Conservation (phyloP, 2,888 invertebrate genomes). For the Globia sparganii region DNA sequence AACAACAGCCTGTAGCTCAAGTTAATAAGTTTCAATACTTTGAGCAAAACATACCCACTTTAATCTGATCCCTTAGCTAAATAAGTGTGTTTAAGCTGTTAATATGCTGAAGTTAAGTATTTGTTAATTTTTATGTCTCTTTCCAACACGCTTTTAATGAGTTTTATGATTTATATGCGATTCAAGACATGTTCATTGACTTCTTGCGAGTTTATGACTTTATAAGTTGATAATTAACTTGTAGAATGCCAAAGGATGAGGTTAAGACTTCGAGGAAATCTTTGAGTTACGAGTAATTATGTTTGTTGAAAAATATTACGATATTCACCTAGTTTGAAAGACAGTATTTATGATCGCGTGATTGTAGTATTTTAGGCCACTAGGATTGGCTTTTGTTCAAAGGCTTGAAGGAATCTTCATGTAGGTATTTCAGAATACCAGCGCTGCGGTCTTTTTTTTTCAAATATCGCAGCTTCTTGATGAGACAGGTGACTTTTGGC, state of each 20-base stretch:
- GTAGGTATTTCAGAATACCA: no score
- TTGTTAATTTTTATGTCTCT: constrained; percentile 34
- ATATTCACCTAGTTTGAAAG: background rate
- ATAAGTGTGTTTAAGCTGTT: constrained; percentile 40
- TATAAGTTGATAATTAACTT: background rate
- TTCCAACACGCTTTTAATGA: constrained; percentile 21
- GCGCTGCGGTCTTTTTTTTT: no score
- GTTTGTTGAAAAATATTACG: background rate
- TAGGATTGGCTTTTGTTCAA: no score
- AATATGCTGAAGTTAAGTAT: constrained; percentile 27
- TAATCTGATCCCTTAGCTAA: constrained; percentile 41
- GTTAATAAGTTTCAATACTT: constrained; percentile 39
- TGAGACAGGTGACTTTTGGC: no score
- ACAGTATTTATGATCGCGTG: background rate
- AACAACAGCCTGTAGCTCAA: constrained; percentile 30
- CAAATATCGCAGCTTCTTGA: no score
- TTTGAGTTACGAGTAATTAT: background rate
- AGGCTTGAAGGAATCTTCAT: no score
- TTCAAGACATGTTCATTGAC: background rate
- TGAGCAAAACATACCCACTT: constrained; percentile 38
- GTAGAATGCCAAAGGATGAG: background rate
- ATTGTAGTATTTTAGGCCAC: background rate
- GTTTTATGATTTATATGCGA: constrained; percentile 19
- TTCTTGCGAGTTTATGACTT: background rate
- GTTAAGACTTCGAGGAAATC: background rate